A percentile compares a stretch with the other conserved stretches of the same genome.
These are phyloP conservation scores for Caenorhabditis virilis DNA, from an alignment of 2,888 invertebrate genomes.

Conservation along the genomic window DNA sequence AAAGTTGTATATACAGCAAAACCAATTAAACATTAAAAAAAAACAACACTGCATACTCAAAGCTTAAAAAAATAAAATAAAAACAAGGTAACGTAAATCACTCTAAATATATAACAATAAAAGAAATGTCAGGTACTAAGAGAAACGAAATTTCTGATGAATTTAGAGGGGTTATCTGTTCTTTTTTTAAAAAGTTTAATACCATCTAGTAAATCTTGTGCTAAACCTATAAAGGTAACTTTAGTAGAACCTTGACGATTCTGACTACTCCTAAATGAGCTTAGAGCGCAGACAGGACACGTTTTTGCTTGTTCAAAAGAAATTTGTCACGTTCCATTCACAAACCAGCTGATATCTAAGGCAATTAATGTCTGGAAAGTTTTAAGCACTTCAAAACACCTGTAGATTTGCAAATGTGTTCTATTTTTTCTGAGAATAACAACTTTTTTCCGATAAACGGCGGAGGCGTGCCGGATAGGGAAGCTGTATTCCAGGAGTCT, in stretches of 20 bases:
- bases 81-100: no score
- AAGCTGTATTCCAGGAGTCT: no score
- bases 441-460: no score
- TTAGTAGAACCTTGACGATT: slow-evolving; percentile 59
- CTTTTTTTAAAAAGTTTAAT: slow-evolving; percentile 56
- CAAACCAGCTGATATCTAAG: slow-evolving; percentile 50
- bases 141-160: no score
- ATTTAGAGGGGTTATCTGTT: no score
- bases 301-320: no score
- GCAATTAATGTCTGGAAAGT: slow-evolving; percentile 36
- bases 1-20: no score
- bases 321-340: slow-evolving; percentile 57
- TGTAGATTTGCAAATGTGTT: slow-evolving; percentile 57
- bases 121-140: no score
- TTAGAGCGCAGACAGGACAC: slow-evolving; percentile 58
- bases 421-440: slow-evolving; percentile 43
- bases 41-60: no score
- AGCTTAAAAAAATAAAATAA: no score
- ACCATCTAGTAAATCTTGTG: slow-evolving; percentile 59
- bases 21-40: slow-evolving; percentile 59
- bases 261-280: slow-evolving; percentile 47
- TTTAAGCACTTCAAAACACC: slow-evolving; percentile 41
- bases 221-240: slow-evolving; percentile 53
- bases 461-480: no score
- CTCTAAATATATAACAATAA: no score